Conservation (phyloP, 2,113 vertebrate species). For the Nothocercus nigrocapillus region DNA sequence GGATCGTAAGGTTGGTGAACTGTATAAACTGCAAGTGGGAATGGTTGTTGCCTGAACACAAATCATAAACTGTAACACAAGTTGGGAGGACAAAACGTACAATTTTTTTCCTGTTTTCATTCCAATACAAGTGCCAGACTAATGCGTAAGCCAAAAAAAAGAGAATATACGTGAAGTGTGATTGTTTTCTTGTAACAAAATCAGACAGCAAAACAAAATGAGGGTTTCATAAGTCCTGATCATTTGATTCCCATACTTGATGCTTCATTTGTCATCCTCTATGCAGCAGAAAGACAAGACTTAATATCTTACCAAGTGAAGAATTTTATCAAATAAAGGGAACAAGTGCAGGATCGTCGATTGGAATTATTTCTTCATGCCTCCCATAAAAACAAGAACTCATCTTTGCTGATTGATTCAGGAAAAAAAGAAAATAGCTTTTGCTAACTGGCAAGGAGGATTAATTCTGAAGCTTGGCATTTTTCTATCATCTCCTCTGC, state of each 20-base stretch:
- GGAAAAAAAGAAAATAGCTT: not conserved
- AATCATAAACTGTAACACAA: conserved; percentile 14
- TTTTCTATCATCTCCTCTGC: not conserved
- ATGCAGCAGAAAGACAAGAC: not conserved
- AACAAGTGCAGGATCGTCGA: not conserved
- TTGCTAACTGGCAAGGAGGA: not conserved
- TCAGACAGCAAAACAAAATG: not conserved
- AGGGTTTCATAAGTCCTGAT: not conserved
- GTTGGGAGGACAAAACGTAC: not conserved
- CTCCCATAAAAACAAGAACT: not conserved
- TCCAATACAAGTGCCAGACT: not conserved
- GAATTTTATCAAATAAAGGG: not conserved
- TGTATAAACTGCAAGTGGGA: not conserved
- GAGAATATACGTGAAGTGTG: not conserved
- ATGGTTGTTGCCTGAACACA: not conserved
- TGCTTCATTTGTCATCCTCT: not conserved
- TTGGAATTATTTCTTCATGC: not conserved
- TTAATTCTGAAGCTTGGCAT: not conserved
- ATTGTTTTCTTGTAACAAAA: not conserved
- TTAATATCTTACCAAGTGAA: not conserved
- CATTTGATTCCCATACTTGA: not conserved
- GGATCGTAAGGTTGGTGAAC: not conserved
- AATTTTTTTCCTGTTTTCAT: not conserved
- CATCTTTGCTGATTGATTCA: not conserved
- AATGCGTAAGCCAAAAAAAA: not conserved